A percentile compares a stretch with the other conserved stretches of the same genome.
phyloP scores from a whole-genome alignment of 2,888 invertebrate species.

The Branchipolynoe longqiensis region DNA sequence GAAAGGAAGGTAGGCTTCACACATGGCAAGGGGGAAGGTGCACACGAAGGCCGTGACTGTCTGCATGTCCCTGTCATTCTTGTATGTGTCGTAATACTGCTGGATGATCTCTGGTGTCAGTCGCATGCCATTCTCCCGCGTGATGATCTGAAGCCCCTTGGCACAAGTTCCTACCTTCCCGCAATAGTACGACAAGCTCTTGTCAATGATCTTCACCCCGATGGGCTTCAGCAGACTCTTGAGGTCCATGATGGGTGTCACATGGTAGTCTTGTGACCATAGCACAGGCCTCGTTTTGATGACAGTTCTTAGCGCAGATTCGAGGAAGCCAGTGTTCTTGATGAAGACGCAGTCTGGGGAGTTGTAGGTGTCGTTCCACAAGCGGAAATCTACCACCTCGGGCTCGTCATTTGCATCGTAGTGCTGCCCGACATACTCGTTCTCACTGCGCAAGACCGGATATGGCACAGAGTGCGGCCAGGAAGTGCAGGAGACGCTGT shows the following conservation, averaged over 20 bases:
- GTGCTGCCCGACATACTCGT: conserved; percentile 67
- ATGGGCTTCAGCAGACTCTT: conserved; percentile 68
- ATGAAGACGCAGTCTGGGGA: conserved; percentile 67
- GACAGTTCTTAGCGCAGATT: conserved; percentile 63
- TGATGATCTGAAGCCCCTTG: conserved; percentile 67
- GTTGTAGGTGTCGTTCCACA: conserved; percentile 52
- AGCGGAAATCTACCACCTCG: conserved; percentile 11
- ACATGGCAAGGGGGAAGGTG: conserved; percentile 69
- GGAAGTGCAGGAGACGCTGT: conserved; percentile 67
- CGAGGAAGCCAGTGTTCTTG: conserved; percentile 67
- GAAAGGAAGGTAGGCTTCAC: conserved; percentile 67
- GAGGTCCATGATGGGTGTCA: conserved; percentile 69
- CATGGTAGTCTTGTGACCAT: conserved; percentile 70
- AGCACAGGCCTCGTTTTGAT: conserved; percentile 65
- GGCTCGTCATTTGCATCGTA: conserved; percentile 68
- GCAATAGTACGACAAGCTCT: conserved; percentile 69
- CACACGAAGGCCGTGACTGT: conserved; percentile 67
- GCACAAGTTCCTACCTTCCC: conserved; percentile 67
- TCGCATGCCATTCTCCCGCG: conserved; percentile 68
- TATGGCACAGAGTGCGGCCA: conserved; percentile 64
- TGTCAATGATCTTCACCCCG: conserved; percentile 68
- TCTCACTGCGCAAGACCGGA: conserved; percentile 65
- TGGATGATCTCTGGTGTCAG: conserved; percentile 65
- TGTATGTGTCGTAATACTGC: conserved; percentile 67
- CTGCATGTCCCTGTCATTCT: conserved; percentile 65